Conservation (phyloP, 2,888 invertebrate species). For the Acanthosoma haemorrhoidale region DNA sequence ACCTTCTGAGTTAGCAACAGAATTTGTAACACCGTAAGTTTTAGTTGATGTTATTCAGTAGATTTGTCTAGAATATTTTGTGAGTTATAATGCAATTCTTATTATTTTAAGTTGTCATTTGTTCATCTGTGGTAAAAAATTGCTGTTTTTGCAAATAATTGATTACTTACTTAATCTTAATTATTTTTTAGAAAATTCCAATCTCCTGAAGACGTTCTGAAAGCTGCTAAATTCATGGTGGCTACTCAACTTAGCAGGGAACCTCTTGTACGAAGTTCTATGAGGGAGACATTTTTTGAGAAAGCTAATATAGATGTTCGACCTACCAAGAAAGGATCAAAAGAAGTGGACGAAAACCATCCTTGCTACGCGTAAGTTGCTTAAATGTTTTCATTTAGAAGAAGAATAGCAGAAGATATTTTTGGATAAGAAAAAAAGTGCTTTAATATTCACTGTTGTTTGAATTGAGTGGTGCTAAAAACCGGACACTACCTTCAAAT, state of each 20-base stretch:
- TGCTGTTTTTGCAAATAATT: neutral
- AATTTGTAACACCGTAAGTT: constrained; percentile 57
- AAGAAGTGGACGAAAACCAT: constrained; percentile 94
- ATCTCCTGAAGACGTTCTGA: constrained; percentile 73
- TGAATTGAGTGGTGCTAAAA: no score
- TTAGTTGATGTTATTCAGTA: neutral
- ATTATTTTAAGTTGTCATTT: no score
- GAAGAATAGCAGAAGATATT: no score
- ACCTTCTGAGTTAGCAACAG: constrained; percentile 74
- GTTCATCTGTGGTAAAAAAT: no score
- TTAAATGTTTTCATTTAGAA: neutral
- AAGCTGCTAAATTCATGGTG: constrained; percentile 90
- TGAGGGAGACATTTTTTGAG: constrained; percentile 82
- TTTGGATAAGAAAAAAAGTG: no score
- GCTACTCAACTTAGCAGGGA: constrained; percentile 89
- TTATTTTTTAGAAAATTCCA: constrained; percentile 56
- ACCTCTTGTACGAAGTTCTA: constrained; percentile 77
- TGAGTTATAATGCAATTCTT: no score
- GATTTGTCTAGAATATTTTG: neutral
- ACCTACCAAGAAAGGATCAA: constrained; percentile 86
- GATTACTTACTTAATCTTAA: neutral
- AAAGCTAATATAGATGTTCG: constrained; percentile 72
- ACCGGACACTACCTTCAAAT: no score
- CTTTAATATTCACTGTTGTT: no score
- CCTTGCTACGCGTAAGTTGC: constrained; percentile 61